Base-by-base conservation (phyloP, 2,888 invertebrate genomes). In the Acronicta aceris region DNA sequence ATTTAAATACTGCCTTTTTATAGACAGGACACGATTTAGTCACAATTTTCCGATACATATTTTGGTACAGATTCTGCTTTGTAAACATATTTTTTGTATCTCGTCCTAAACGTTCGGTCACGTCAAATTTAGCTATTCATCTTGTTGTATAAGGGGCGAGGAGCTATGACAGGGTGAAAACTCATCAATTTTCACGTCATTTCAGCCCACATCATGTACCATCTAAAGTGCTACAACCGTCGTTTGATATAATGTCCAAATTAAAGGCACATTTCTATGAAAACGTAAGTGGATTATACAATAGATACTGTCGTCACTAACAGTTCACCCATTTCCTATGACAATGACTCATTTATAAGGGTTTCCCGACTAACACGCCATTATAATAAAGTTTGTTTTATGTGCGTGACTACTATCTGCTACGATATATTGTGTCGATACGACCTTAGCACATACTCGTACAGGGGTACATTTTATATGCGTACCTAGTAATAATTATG, bases 131-230 rank as follows among this genome's bases (percentile, higher is more conserved):
- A 36, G 66, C 59, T 46, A 67, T 65, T 67, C 67, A 71, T 72
- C 47, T 41, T 56, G 41, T 30, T 65, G 48, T 65, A 65, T 45
- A 53, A 40, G 66, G 49, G 53, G 36, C 59, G 53, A 59, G 54
- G 72, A 72, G 65, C 51, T 54, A 68, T 71, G 72, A 65, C 47
- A 71, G 72, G 66, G 66, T 51, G 59, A 43, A 71, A 71, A 45
- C 68, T 68, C 66, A 68, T 68, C 66, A 68, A 68, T 68, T 72
- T 55, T 49, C 51, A 60, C 54, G 72, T 48, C 46, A 66, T 38
- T 50, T 47, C 50, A 41, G 50, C 27, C 51, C 40, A 51, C 40
- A 52, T 60, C 54, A 48, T 17, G 52, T 21, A 49, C 8, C 4
- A 30, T 17, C 13, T 38, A 38, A 30, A 33, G 10, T 21, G 49